A percentile compares a stretch with the other conserved stretches of the same genome.
phyloP scores from a whole-genome alignment of 1,140 invertebrate species.

The Zaprionus africanus region DNA sequence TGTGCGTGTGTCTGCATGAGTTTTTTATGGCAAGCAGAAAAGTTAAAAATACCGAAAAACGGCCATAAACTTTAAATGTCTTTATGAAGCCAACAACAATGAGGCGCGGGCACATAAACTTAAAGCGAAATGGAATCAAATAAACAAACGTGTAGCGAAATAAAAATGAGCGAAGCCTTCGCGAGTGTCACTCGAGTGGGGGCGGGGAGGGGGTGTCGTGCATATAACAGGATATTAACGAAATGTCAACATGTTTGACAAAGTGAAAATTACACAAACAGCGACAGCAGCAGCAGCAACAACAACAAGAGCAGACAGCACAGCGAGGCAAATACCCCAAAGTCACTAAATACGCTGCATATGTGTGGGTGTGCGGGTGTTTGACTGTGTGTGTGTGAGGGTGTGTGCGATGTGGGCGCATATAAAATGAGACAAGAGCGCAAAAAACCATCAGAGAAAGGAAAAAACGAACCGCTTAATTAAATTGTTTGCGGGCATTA shows the following conservation, averaged over 20 bases:
- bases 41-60: slow-evolving; percentile 62
- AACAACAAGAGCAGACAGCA: background rate
- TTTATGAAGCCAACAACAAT: slow-evolving; percentile 67
- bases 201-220: slow-evolving; percentile 8
- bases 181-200: background rate
- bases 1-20: slow-evolving; percentile 3
- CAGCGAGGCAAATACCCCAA: slow-evolving; percentile 21
- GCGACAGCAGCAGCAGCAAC: slow-evolving; percentile 22
- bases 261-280: slow-evolving; percentile 67
- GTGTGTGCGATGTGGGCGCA: slow-evolving; percentile 42
- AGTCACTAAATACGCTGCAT: slow-evolving; percentile 16
- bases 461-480: slow-evolving; percentile 74
- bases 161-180: slow-evolving; percentile 48
- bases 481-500: slow-evolving; percentile 82
- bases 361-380: background rate
- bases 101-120: slow-evolving; percentile 56
- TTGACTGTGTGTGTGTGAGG: slow-evolving; percentile 1
- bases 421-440: slow-evolving; percentile 35
- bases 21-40: slow-evolving; percentile 64
- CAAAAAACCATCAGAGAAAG: slow-evolving; percentile 18
- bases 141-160: slow-evolving; percentile 67
- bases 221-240: slow-evolving; percentile 71
- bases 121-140: slow-evolving; percentile 75
- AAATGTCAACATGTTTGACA: slow-evolving; percentile 79
- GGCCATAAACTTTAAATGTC: slow-evolving; percentile 75